These are phyloP conservation scores for Trematomus loennbergii DNA, from an alignment of 2,113 vertebrate species.

Conservation along the genomic window DNA sequence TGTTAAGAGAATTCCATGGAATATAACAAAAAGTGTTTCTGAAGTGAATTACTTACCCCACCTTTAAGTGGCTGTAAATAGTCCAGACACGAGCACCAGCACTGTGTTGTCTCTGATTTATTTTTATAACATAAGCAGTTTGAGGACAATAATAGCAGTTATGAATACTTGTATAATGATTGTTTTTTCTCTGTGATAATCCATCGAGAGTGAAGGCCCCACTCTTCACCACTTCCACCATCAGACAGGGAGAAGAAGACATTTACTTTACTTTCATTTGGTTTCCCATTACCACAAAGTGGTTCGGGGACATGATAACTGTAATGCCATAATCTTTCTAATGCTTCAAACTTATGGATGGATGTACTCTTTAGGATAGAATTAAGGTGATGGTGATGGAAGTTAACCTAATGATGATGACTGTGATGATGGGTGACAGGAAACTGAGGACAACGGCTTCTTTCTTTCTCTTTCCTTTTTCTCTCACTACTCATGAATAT, in stretches of 20 bases:
- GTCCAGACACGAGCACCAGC: too few relatives aligned
- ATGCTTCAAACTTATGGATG: background rate
- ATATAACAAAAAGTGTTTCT: too few relatives aligned
- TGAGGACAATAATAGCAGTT: background rate
- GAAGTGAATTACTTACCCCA: too few relatives aligned
- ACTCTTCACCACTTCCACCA: background rate
- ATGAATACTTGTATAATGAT: background rate
- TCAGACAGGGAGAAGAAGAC: background rate
- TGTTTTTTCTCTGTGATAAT: background rate
- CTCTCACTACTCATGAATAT: background rate
- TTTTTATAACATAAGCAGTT: too few relatives aligned
- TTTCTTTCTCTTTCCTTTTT: background rate
- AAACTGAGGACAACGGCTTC: background rate
- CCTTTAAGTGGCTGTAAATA: too few relatives aligned
- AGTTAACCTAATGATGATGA: slow-evolving; percentile 3
- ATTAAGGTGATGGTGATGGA: background rate
- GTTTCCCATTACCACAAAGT: slow-evolving; percentile 28
- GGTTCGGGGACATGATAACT: background rate
- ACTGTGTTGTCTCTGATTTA: too few relatives aligned
- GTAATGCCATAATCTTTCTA: background rate
- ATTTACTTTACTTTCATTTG: background rate
- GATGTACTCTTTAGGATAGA: slow-evolving; percentile 19
- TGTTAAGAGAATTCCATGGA: too few relatives aligned
- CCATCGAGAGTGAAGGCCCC: background rate
- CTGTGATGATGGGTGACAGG: slow-evolving; percentile 13